Conservation (phyloP, 2,888 invertebrate species). For the Ctena decussata region DNA sequence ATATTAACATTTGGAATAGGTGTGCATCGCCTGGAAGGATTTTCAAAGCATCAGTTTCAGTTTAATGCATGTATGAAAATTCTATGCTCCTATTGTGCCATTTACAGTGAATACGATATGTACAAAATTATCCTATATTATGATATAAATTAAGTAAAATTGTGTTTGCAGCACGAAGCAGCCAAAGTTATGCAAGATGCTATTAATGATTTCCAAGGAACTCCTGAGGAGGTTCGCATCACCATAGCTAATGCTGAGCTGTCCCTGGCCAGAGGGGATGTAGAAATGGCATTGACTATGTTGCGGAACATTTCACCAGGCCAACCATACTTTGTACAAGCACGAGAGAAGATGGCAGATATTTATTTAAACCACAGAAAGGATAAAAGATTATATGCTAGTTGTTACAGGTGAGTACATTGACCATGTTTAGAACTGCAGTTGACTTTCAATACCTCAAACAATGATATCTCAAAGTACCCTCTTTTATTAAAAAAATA, state of each 20-base stretch:
- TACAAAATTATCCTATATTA: too few relatives aligned
- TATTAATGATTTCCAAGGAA: slow-evolving; percentile 89
- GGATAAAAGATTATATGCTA: slow-evolving; percentile 95
- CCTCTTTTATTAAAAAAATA: too few relatives aligned
- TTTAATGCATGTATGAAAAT: too few relatives aligned
- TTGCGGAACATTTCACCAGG: slow-evolving; percentile 93
- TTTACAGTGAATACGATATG: too few relatives aligned
- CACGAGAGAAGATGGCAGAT: slow-evolving; percentile 92
- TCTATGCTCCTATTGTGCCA: too few relatives aligned
- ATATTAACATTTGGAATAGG: too few relatives aligned
- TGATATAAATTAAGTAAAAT: too few relatives aligned
- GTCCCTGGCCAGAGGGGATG: slow-evolving; percentile 92
- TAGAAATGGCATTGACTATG: slow-evolving; percentile 93
- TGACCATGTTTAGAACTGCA: too few relatives aligned
- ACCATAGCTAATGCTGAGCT: slow-evolving; percentile 95
- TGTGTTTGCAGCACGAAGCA: slow-evolving; percentile 92
- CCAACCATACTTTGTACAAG: slow-evolving; percentile 94
- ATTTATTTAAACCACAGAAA: slow-evolving; percentile 95
- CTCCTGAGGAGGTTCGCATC: slow-evolving; percentile 94
- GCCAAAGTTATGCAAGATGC: slow-evolving; percentile 92
- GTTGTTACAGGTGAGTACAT: slow-evolving; percentile 91
- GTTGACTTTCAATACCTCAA: too few relatives aligned
- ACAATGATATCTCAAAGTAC: too few relatives aligned
- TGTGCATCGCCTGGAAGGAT: too few relatives aligned
- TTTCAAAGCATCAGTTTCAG: too few relatives aligned